Base-by-base conservation (phyloP, 2,797 vertebrate species). In the Falco biarmicus region DNA sequence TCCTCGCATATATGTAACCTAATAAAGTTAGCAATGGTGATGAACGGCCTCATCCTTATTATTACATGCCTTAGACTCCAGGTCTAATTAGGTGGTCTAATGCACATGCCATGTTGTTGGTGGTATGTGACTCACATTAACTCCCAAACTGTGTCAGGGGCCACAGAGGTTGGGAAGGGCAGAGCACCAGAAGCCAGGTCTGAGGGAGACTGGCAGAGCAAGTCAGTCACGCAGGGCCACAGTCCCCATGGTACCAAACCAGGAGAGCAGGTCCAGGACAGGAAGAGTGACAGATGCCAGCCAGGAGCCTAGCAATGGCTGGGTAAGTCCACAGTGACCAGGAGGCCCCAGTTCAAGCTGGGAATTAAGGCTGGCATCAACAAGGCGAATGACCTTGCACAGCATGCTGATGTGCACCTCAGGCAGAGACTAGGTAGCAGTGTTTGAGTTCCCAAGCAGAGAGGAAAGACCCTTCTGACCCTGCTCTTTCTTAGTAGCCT, bases 51-150 rank as follows among this genome's bases (percentile, higher is more conserved):
- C 15, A 61, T 47, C 11, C 9, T 0, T 37, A n/a, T 24, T 47
- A 34, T 53, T n/a, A 34, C 9, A 47, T 61, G 66, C 28, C 20
- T 25, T n/a, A n/a, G 29, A 37, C 10, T 82, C 18, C 41, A 78
- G 13, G 37, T 74, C 39, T 41, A 41, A 41, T 39, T 64, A 77
- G 7, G 14, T 14, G n/a, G 6, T n/a, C 15, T 76, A 50, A 91
- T 0, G 1, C 22, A 41, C 1, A 0, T n/a, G 1, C 5, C 8
- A 12, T 24, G 14, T 34, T 34, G 12, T 25, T 78, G 32, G 15
- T n/a, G 9, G 22, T 75, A 53, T 34, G 19, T 68, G 48, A 34
- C 12, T 48, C 37, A 26, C 18, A 6, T 50, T 70, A 50, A 13
- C 11, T 75, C 10, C 19, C 29, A 71, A 31, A 34, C 9, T 28